Percentiles rank a stretch among this genome's conserved stretches.
Conservation (phyloP, 2,113 vertebrate species). For the Danio rerio region DNA sequence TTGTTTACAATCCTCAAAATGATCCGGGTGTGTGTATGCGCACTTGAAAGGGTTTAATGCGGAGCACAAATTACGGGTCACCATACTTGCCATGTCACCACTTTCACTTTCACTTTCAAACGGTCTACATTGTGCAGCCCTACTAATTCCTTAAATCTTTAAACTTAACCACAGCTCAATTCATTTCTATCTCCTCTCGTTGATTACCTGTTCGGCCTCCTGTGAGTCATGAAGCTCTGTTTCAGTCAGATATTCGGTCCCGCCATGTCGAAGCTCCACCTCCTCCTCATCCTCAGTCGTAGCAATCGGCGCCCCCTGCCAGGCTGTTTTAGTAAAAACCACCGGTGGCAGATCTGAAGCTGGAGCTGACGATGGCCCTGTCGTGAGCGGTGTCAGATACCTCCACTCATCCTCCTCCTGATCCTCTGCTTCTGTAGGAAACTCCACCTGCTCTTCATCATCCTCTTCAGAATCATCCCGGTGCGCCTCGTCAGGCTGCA, state of each 20-base stretch:
- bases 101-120: too few relatives aligned
- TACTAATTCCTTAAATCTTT: too few relatives aligned
- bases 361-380: slow-evolving; percentile 50
- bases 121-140: too few relatives aligned
- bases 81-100: too few relatives aligned
- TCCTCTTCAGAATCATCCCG: slow-evolving; percentile 60
- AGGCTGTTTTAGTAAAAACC: slow-evolving; percentile 59
- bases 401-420: slow-evolving; percentile 54
- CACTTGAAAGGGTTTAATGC: too few relatives aligned
- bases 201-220: slow-evolving; percentile 64
- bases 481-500: slow-evolving; percentile 62
- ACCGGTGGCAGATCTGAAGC: slow-evolving; percentile 47
- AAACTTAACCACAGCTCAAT: not conserved
- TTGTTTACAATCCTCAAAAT: too few relatives aligned
- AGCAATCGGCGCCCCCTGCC: slow-evolving; percentile 58
- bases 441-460: slow-evolving; percentile 29
- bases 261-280: slow-evolving; percentile 61
- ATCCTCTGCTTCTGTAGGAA: slow-evolving; percentile 4
- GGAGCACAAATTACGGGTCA: too few relatives aligned
- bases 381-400: slow-evolving; percentile 62
- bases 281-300: slow-evolving; percentile 41
- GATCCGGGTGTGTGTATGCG: too few relatives aligned
- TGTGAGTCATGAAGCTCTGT: slow-evolving; percentile 52
- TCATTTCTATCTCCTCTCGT: not conserved
- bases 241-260: slow-evolving; percentile 55